These are phyloP conservation scores for Halcyon senegalensis DNA, from an alignment of 2,113 vertebrate genomes.

Conservation along the genomic window DNA sequence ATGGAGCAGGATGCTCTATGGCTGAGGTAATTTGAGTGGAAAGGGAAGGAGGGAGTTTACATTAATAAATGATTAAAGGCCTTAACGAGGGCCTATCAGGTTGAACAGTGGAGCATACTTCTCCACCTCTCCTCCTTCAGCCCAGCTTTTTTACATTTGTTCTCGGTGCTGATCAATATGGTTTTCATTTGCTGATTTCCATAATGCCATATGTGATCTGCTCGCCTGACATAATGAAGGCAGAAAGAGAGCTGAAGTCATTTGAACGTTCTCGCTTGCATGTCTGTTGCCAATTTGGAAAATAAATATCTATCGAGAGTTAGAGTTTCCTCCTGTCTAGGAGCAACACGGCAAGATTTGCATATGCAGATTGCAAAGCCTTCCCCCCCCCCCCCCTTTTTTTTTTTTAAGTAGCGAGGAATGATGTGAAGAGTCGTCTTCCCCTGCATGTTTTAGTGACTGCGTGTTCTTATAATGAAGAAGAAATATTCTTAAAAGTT, in stretches of 20 bases:
- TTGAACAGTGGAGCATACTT: conserved; percentile 78
- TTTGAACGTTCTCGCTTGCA: conserved; percentile 74
- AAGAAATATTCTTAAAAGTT: background rate
- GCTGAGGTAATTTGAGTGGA: conserved; percentile 85
- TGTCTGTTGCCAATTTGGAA: conserved; percentile 79
- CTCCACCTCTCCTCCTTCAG: conserved; percentile 68
- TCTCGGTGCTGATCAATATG: conserved; percentile 85
- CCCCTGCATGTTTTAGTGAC: background rate
- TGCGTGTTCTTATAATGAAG: background rate
- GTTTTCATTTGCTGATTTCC: conserved; percentile 87
- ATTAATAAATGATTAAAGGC: conserved; percentile 89
- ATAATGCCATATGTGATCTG: conserved; percentile 83
- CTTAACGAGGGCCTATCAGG: conserved; percentile 82
- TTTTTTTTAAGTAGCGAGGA: background rate
- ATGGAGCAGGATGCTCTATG: conserved; percentile 84
- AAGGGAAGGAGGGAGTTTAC: conserved; percentile 80
- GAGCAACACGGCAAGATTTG: conserved; percentile 60
- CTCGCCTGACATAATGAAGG: conserved; percentile 78
- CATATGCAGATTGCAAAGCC: conserved; percentile 59
- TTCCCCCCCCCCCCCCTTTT: no score
- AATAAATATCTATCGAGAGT: conserved; percentile 77
- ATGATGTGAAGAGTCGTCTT: background rate
- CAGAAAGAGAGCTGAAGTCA: conserved; percentile 79
- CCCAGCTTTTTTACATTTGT: conserved; percentile 83
- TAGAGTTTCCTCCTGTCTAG: conserved; percentile 67